Base-by-base conservation (phyloP, 1,140 invertebrate species). In the Panonychus citri region DNA sequence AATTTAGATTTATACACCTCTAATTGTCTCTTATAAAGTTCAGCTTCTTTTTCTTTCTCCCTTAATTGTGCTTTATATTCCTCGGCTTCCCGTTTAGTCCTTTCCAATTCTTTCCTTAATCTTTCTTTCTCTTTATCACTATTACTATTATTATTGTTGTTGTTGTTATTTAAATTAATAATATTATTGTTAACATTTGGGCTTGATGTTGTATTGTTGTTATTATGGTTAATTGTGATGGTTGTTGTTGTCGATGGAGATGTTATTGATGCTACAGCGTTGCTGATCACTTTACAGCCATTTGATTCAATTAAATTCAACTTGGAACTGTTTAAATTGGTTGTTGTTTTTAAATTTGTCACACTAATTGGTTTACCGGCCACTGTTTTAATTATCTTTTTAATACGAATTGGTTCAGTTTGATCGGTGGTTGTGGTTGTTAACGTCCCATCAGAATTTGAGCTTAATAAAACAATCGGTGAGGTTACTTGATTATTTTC, bases 391-490 rank as follows among this genome's bases (percentile, higher is more conserved):
- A 25, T 25, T 8, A 21, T 19, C n/a, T 21, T 46, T 46, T 46
- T 19, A 24, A 27, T 51, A 51, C 21, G 27, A 10, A 17, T 51
- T 3, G 19, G 25, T 25, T 24, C 13, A 10, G 49, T 17, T 5
- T 3, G 15, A 24, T 51, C 27, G 17, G n/a, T 7, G 19, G 46
- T 10, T 19, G n/a, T n/a, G n/a, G n/a, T n/a, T n/a, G n/a, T 34
- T 34, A 34, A 34, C 30, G 30, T 34, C 30, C 30, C 30, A 34
- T 34, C 30, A 5, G 48, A 50, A 15, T 27, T 49, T 30, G 55
- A 50, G 56, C 50, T 55, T 12, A 60, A 25, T 24, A 60, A 39
- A 46, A 60, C 57, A 39, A 60, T 55, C 1, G 59, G 57, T 42
- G 57, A 50, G 5, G 26, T 34, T 34, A 34, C 17, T 50, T 55